Base-by-base conservation (phyloP, 1,140 invertebrate genomes). In the Cyclargus thomasi region DNA sequence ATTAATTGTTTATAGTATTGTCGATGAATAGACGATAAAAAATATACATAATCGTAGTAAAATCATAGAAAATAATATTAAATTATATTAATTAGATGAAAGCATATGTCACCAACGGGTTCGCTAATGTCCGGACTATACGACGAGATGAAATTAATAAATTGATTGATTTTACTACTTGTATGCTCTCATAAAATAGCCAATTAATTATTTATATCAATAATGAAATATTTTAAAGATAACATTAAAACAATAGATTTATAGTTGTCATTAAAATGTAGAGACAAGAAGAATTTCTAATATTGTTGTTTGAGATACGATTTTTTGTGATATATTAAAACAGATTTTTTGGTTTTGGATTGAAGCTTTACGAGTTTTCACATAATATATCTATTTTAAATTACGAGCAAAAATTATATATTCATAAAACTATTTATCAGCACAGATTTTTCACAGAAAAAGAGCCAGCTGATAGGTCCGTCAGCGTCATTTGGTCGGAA, bases 1-100 rank as follows among this genome's bases (percentile, higher is more conserved):
- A 59, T 20, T 59, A 59, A 59, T 59, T 11, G 20, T 59, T 55
- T 59, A 59, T 59, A 59, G 21, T 47, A 47, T 47, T 47, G 14
- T 47, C 39, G 3, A 47, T 47, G 39, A 47, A 47, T 47, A 14
- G 29, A 29, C 29, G 39, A 47, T 47, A 11, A 47, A 47, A 35
- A 14, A 47, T 47, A 47, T 47, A 47, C 39, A 47, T 47, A 47
- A 47, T 47, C 14, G 39, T 47, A 47, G 14, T 47, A 47, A 47
- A 47, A 47, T 39, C 39, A 47, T 47, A 47, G 10, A 47, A 47
- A 14, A 16, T 47, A 8, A n/a, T 47, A 47, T 16, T 47, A 47
- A 47, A 14, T n/a, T n/a, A n/a, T 16, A 47, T 47, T 47, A 47
- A 47, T 47, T 47, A 47, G 39, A 47, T 47, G 39, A 47, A 47